Base-by-base conservation (phyloP, 2,888 invertebrate genomes). In the Cremastobaeus sp. region DNA sequence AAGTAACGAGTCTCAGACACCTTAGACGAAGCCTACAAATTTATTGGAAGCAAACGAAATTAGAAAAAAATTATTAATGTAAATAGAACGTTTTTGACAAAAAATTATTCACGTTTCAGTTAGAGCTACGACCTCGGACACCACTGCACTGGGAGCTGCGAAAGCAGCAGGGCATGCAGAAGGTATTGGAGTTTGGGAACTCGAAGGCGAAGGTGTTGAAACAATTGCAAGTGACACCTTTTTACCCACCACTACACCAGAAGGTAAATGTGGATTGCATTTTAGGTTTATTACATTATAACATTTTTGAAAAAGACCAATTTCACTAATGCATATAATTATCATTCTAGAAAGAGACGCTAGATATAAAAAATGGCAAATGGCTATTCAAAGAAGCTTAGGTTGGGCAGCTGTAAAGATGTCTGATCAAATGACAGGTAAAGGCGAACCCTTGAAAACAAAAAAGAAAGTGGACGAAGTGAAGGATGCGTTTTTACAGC, bases 141-240 rank as follows among this genome's bases (percentile, higher is more conserved):
- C 97, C 79, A 96, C 97, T 0, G 94, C 97, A 0, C 90, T 99
- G 78, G 99, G 99, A 17, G 97, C 93, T 28, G 98, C 97, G 0
- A 94, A 98, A 90, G 96, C 94, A 25, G 98, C 98, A 4, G 96
- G 95, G 6, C 90, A 91, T 59, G 95, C 96, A 0, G 91, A 91
- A 41, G 94, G 94, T 20, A 90, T 95, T 14, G 90, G 90, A 59
- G 90, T 93, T 18, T 94, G 93, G 92, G 90, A 92, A 81, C 88
- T 93, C n/a, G 89, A 91, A 45, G 89, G 90, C 0, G 90, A 90
- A 72, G 90, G 91, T 78, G 86, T 90, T 32, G 89, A 90, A 77
- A 89, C 90, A 18, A 90, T 93, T 0, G 90, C 91, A 37, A 91
- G 91, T 30, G 95, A 96, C 82, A 93, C 93, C 17, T 96, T 95